A percentile compares a stretch with the other conserved stretches of the same genome.
These are phyloP conservation scores for Cinclus mexicanus DNA, from an alignment of 2,113 vertebrate species.

Conservation along the genomic window DNA sequence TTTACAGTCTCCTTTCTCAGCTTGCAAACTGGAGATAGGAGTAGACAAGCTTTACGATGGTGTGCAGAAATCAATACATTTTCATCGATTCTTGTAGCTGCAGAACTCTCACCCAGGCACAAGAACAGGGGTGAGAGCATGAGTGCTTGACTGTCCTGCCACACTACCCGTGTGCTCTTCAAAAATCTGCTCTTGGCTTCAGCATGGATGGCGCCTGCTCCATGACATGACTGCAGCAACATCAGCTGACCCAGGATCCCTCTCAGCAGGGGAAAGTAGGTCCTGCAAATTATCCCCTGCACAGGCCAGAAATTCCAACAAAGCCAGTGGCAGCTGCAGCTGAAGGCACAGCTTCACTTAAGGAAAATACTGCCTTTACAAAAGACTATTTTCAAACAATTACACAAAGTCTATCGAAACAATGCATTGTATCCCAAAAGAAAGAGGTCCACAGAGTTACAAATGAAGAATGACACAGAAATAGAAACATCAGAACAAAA, in stretches of 20 bases:
- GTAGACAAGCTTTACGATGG: background rate
- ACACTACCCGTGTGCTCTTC: background rate
- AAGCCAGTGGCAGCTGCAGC: background rate
- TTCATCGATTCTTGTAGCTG: slow-evolving; percentile 46
- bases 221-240: background rate
- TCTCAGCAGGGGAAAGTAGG: background rate
- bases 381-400: background rate
- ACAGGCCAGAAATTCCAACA: background rate
- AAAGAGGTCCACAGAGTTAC: background rate
- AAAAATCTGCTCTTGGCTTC: background rate
- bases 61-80: slow-evolving; percentile 38
- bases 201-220: background rate
- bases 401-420: background rate
- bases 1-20: background rate
- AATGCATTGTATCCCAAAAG: background rate
- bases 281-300: background rate
- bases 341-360: background rate
- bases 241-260: background rate
- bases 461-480: background rate
- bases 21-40: slow-evolving; percentile 9
- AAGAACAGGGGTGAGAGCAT: background rate
- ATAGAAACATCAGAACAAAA: background rate
- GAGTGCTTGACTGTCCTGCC: slow-evolving; percentile 2
- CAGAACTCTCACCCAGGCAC: slow-evolving; percentile 22
- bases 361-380: background rate